A percentile compares a stretch with the other conserved stretches of the same genome.
These are phyloP conservation scores for Chaunax sp. DNA, from an alignment of 2,797 vertebrate species.

Conservation along the genomic window DNA sequence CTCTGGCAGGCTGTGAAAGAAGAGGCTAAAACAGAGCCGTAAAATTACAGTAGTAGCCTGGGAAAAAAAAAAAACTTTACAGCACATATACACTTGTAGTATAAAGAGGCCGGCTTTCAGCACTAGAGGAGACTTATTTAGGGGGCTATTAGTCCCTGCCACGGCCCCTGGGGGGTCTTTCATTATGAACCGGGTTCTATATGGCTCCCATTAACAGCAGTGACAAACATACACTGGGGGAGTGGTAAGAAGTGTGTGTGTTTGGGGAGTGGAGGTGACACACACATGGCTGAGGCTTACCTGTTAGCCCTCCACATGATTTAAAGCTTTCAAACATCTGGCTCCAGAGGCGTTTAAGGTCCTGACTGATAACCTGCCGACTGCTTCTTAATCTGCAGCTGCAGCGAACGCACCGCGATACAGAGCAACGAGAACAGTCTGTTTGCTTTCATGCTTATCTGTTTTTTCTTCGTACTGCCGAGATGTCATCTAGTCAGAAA, in stretches of 20 bases:
- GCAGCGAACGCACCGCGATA: not conserved
- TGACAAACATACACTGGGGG: constrained; percentile 50
- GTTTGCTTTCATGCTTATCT: constrained; percentile 42
- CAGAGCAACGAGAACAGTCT: not conserved
- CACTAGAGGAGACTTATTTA: constrained; percentile 75
- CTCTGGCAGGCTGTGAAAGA: constrained; percentile 51
- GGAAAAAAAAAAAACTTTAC: constrained; percentile 53
- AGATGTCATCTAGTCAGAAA: constrained; percentile 32
- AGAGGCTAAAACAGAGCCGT: constrained; percentile 53
- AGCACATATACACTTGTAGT: constrained; percentile 67
- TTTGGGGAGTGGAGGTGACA: constrained; percentile 25
- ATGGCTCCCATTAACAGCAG: constrained; percentile 73
- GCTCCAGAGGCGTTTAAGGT: constrained; percentile 53
- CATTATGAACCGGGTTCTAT: constrained; percentile 64
- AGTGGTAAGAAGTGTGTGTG: constrained; percentile 26
- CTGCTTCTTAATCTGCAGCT: constrained; percentile 37
- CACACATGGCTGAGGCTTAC: constrained; percentile 34
- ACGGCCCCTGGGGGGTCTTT: constrained; percentile 72
- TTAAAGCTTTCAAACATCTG: constrained; percentile 66
- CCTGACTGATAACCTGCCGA: constrained; percentile 44
- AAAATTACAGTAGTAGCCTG: constrained; percentile 62
- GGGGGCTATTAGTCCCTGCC: constrained; percentile 76
- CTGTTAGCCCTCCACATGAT: constrained; percentile 52
- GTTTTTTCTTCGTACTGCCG: constrained; percentile 22
- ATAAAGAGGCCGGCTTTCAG: constrained; percentile 72